Base-by-base conservation (phyloP, 2,888 invertebrate species). In the Falcaria lacertinaria region DNA sequence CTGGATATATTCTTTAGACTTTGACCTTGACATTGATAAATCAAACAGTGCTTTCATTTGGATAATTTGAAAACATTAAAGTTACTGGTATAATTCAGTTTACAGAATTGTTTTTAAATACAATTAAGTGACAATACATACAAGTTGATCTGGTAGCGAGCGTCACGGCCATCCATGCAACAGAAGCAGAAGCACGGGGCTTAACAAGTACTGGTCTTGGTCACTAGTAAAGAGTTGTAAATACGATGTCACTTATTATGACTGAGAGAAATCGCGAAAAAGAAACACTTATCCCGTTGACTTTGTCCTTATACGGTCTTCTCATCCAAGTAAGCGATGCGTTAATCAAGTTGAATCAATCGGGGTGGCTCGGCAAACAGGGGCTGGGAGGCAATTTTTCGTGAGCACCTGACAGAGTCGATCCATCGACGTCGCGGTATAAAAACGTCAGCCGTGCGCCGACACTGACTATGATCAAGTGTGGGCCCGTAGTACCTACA, bases 391-490 rank as follows among this genome's bases (percentile, higher is more conserved):
- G 72, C 69, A 74, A 80, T 80, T 78, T 80, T 80, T 78, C 79
- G 61, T 69, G 63, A 68, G 64, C 75, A 76, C 74, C 74, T 74
- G 78, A 75, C 77, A 75, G 69, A 58, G 61, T 65, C 71, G 69
- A 79, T 80, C 75, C 67, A 77, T 79, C 73, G 69, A 22, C 52
- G 53, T 62, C 61, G 59, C 62, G 67, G 70, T 72, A 77, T 76
- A 80, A 80, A 80, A 80, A 80, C 76, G 77, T 81, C 80, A 72
- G 71, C 56, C 63, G 59, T 63, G 50, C 66, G 69, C 69, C 69
- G 60, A 55, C 69, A 57, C 57, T 76, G 78, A 78, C 81, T 80
- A 78, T 80, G 81, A 83, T 80, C 77, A 80, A 82, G 73, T 74
- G 65, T 60, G 52, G 59, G n/a, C 52, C 60, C 54, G 56, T 70